phyloP scores from a whole-genome alignment of 1,140 invertebrate genomes.

The Zaprionus inermis region DNA sequence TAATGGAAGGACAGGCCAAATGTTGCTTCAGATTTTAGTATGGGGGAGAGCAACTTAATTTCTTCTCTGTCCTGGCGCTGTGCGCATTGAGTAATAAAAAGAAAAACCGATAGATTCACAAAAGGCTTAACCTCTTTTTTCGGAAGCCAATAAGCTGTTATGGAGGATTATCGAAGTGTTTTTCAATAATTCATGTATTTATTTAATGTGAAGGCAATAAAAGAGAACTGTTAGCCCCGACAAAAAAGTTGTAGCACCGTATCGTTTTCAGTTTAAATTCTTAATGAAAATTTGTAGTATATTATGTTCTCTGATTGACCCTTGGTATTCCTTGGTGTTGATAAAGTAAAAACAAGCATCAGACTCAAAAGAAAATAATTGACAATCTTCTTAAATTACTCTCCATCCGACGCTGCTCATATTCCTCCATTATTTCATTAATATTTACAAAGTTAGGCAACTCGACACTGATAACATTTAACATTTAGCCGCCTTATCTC shows the following conservation, averaged over 20 bases:
- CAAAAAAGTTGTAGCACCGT: neutral
- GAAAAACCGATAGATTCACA: neutral
- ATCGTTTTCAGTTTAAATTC: neutral
- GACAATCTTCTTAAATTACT: neutral
- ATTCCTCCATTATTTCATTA: neutral
- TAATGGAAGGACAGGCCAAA: slow-evolving; percentile 6
- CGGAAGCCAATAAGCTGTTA: neutral
- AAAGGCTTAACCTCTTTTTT: slow-evolving; percentile 8
- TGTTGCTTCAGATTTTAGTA: slow-evolving; percentile 12
- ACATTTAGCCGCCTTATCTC: neutral
- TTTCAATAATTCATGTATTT: slow-evolving; percentile 4
- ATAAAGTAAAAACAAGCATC: neutral
- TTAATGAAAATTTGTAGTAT: no score
- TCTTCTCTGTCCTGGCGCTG: no score
- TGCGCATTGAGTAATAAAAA: neutral
- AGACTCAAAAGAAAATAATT: neutral
- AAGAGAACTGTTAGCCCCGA: neutral
- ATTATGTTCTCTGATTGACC: neutral
- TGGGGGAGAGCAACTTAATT: slow-evolving; percentile 14
- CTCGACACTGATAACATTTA: slow-evolving; percentile 2
- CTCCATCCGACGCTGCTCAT: neutral
- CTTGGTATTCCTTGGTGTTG: neutral
- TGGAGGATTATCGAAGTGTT: neutral
- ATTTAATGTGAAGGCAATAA: neutral
- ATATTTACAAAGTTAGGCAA: neutral